Conservation (phyloP, 2,888 invertebrate species). For the Camptogramma bilineatum region DNA sequence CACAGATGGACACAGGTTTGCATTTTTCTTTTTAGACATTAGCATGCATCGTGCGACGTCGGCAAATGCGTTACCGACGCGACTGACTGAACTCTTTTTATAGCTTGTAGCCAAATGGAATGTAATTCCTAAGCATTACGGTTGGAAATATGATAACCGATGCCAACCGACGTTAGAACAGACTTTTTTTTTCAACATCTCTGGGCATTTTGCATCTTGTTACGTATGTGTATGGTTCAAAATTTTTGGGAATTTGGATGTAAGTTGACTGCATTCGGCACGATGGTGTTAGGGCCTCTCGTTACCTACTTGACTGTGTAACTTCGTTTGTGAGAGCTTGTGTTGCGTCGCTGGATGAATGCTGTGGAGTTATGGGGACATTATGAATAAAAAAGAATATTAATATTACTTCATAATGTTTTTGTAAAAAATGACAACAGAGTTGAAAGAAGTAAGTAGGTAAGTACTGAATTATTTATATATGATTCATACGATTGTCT, state of each 20-base stretch:
- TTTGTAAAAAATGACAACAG: too few species aligned
- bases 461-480: too few species aligned
- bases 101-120: slow-evolving; percentile 2
- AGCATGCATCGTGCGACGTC: slow-evolving; percentile 74
- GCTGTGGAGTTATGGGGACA: slow-evolving; percentile 43
- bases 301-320: slow-evolving; percentile 84
- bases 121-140: slow-evolving; percentile 5
- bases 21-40: slow-evolving; percentile 61
- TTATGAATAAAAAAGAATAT: neutral
- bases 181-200: slow-evolving; percentile 5
- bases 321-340: slow-evolving; percentile 79
- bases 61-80: slow-evolving; percentile 70
- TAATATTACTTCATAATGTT: too few species aligned
- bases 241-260: slow-evolving; percentile 15
- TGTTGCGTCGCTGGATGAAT: slow-evolving; percentile 47
- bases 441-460: too few species aligned
- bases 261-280: slow-evolving; percentile 48
- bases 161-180: neutral
- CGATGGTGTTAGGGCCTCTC: slow-evolving; percentile 75
- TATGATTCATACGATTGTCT: too few species aligned
- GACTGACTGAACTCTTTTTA: slow-evolving; percentile 25
- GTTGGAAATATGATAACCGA: slow-evolving; percentile 1
- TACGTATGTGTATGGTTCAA: slow-evolving; percentile 16
- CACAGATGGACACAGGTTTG: slow-evolving; percentile 53
- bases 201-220: slow-evolving; percentile 17